Percentiles rank a stretch among this genome's conserved stretches.
Evolutionary conservation across 2,888 invertebrate species (phyloP).

Genomic region (Drosophila histrio): DNA sequence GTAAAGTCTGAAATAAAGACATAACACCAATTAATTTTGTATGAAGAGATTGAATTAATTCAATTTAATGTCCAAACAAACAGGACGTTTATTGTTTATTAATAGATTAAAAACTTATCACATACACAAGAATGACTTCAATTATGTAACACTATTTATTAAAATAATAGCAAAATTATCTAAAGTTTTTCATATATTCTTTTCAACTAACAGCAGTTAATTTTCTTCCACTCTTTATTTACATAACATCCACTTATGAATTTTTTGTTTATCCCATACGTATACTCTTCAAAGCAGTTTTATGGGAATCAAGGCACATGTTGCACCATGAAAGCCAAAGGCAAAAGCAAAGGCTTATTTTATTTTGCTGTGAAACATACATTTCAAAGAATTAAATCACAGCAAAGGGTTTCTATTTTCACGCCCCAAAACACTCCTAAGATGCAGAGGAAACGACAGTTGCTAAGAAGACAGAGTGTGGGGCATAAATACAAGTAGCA

Average conservation of each 20-base stretch:
- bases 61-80: too few species aligned
- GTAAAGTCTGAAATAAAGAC: too few species aligned
- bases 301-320: constrained; percentile 43
- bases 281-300: not conserved
- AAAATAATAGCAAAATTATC: too few species aligned
- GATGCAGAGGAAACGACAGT: not conserved
- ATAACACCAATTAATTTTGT: too few species aligned
- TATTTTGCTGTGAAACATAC: constrained; percentile 9
- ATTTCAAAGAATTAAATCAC: constrained; percentile 23
- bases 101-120: too few species aligned
- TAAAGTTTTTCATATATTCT: too few species aligned
- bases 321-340: constrained; percentile 29
- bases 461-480: constrained; percentile 9
- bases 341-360: constrained; percentile 22
- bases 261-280: not conserved
- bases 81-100: too few species aligned
- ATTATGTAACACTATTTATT: too few species aligned
- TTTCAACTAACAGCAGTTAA: too few species aligned
- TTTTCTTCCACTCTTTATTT: not conserved
- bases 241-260: not conserved
- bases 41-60: too few species aligned
- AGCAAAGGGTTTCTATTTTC: constrained; percentile 42
- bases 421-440: constrained; percentile 8
- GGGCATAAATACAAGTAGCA: constrained; percentile 21
- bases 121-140: too few species aligned